Evolutionary conservation across 1,140 invertebrate species (phyloP), one percentile per base, ranked within the genome.

Genomic region (Eufriesea mexicana): DNA sequence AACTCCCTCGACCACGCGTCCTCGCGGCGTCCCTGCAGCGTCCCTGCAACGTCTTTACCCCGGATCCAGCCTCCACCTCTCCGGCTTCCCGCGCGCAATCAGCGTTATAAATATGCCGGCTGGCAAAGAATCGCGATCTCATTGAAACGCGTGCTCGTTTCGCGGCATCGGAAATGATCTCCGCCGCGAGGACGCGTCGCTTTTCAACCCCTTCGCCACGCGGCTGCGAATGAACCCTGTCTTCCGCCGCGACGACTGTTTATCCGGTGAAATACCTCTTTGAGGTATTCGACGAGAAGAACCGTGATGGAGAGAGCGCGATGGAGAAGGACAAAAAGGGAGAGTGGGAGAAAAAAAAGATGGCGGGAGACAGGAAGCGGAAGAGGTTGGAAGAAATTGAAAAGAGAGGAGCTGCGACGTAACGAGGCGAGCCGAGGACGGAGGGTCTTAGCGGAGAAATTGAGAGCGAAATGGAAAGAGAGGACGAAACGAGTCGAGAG

Each of bases 81-180:
- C 18, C 35, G 5, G 20, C 23, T 14, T 5, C 16, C 23, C 23
- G 23, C 64, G 73, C 45, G 73, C 59, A 62, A 75, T 75, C 73
- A 62, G 49, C 59, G 73, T 35, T 51, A 51, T 49, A 75, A 75
- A 75, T 45, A 75, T 25, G 20, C 57, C 18, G 20, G 20, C 6
- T 6, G 49, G 45, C 59, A n/a, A 64, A n/a, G 74, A 64, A 64
- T 42, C 59, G 45, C 59, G 59, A 76, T 64, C 74, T 64, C 47
- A 51, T 64, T 51, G 54, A 74, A 5, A 5, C 42, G 7, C 4
- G 54, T 4, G 35, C 54, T 47, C 28, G 71, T 73, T 73, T 73
- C 73, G 59, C 42, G 42, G n/a, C 28, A 74, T 61, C 72, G 55
- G 42, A 61, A 75, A 75, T 61, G 72, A 75, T 61, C 70, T 42